Conservation (phyloP, 2,797 vertebrate species). For the Petrocephalus sullivani region DNA sequence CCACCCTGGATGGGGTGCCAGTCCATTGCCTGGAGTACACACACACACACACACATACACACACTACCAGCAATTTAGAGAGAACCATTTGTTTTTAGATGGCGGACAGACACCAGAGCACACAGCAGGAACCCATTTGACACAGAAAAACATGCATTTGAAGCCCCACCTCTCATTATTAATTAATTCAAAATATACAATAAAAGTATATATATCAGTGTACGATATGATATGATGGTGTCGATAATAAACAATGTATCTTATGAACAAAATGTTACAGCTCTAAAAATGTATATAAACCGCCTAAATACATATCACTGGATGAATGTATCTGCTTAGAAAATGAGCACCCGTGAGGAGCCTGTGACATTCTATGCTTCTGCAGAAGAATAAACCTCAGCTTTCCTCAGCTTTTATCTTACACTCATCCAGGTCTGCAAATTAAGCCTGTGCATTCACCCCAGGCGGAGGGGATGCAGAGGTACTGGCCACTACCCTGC, state of each 20-base stretch:
- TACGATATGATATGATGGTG: background rate
- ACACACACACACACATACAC: background rate
- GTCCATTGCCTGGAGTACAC: background rate
- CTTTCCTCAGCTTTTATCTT: background rate
- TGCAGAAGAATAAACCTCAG: background rate
- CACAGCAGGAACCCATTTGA: background rate
- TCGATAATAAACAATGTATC: background rate
- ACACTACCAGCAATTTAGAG: background rate
- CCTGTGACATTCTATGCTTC: background rate
- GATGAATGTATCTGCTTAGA: background rate
- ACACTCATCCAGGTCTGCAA: background rate
- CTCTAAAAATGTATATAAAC: background rate
- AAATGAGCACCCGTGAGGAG: background rate
- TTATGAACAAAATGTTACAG: background rate
- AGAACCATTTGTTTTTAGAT: background rate
- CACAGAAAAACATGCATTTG: background rate
- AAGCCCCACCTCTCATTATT: background rate
- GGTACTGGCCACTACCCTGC: background rate
- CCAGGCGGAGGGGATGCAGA: background rate
- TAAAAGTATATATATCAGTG: background rate
- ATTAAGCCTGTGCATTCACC: background rate
- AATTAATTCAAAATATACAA: background rate
- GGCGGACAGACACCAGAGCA: background rate
- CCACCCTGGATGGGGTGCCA: background rate
- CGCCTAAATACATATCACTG: background rate